Conservation (phyloP, 2,113 vertebrate species). For the Scophthalmus maximus region DNA sequence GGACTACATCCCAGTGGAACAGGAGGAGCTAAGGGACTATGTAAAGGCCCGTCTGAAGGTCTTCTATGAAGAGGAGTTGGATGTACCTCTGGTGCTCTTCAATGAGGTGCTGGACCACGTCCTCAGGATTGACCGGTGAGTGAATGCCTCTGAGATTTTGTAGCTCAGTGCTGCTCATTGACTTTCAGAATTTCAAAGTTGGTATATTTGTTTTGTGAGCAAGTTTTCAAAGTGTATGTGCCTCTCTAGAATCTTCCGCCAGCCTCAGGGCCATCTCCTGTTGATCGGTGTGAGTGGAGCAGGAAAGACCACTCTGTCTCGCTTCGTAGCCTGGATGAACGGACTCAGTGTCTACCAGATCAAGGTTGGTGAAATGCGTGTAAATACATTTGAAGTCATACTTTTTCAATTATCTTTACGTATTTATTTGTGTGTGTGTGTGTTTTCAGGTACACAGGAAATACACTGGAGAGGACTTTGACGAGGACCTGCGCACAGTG, state of each 20-base stretch:
- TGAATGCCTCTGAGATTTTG: background rate
- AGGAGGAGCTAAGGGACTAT: constrained; percentile 97
- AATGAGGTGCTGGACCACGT: constrained; percentile 98
- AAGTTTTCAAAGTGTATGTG: constrained; percentile 3
- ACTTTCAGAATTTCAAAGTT: background rate
- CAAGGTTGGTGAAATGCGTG: constrained; percentile 84
- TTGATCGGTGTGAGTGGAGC: constrained; percentile 98
- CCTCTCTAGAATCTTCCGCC: constrained; percentile 92
- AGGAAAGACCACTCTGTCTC: constrained; percentile 96
- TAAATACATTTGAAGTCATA: background rate
- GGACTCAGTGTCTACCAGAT: constrained; percentile 99
- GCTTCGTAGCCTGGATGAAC: constrained; percentile 99
- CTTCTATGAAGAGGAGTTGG: constrained; percentile 98
- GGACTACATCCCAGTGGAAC: constrained; percentile 99
- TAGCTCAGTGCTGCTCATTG: background rate
- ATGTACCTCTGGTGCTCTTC: constrained; percentile 96
- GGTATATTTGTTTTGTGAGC: background rate
- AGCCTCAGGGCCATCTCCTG: constrained; percentile 96
- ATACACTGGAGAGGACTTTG: constrained; percentile 98
- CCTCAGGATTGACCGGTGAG: constrained; percentile 94
- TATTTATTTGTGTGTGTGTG: background rate
- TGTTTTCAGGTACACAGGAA: constrained; percentile 92
- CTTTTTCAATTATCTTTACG: background rate
- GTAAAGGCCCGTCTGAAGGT: constrained; percentile 98
- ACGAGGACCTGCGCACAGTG: constrained; percentile 96